These are phyloP conservation scores for Threskiornis aethiopicus DNA, from an alignment of 2,797 vertebrate species.

Conservation along the genomic window DNA sequence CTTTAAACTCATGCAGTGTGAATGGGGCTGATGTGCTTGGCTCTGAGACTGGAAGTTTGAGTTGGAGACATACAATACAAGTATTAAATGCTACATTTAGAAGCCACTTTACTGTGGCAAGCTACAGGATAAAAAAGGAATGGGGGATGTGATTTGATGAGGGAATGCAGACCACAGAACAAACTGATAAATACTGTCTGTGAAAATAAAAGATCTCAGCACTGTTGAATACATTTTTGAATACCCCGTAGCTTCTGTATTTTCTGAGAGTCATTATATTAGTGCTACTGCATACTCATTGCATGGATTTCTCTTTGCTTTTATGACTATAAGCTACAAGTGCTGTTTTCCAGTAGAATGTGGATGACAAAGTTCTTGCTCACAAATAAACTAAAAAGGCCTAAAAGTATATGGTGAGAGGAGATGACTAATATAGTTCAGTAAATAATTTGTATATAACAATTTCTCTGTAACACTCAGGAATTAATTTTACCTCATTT, in stretches of 20 bases:
- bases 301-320: not conserved
- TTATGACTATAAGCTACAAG: not conserved
- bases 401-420: not conserved
- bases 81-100: not conserved
- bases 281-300: not conserved
- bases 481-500: not conserved
- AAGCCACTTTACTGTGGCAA: not conserved
- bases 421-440: not conserved
- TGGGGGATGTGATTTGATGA: not conserved
- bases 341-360: not conserved
- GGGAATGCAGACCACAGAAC: not conserved
- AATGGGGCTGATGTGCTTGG: not conserved
- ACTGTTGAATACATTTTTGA: not conserved
- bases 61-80: not conserved
- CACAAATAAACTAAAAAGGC: not conserved
- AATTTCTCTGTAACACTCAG: not conserved
- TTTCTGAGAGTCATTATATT: not conserved
- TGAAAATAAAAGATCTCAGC: not conserved
- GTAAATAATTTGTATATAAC: not conserved
- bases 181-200: not conserved
- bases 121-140: not conserved
- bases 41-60: not conserved
- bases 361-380: not conserved
- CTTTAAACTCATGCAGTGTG: not conserved
- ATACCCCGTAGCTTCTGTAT: not conserved